Evolutionary conservation across 2,797 vertebrate species (phyloP).

Genomic region (Harpagifer antarcticus): DNA sequence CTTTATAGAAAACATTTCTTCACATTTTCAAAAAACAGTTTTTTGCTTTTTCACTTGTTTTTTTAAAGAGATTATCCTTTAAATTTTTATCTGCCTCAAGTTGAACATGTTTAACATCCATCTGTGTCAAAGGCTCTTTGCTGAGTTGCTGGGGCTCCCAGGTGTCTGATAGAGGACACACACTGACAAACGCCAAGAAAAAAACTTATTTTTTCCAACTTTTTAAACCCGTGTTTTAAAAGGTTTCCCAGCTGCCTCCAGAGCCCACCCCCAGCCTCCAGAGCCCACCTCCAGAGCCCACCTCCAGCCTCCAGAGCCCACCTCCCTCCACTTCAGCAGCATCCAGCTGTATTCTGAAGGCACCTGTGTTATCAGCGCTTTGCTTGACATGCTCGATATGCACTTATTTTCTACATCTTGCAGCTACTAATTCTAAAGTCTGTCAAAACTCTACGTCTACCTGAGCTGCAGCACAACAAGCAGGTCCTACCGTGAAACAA

Average conservation of each 20-base stretch:
- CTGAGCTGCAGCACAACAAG: constrained; percentile 67
- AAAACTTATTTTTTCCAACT: not conserved
- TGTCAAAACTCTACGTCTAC: constrained; percentile 63
- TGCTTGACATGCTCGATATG: constrained; percentile 73
- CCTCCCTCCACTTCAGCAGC: constrained; percentile 64
- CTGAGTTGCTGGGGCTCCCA: constrained; percentile 62
- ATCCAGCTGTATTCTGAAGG: constrained; percentile 78
- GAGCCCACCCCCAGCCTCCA: too few species aligned
- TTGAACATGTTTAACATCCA: constrained; percentile 82
- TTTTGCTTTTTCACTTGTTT: constrained; percentile 67
- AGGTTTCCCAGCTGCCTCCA: constrained; percentile 45
- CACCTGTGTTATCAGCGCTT: constrained; percentile 77
- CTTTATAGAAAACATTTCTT: constrained; percentile 95
- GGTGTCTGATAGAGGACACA: constrained; percentile 51
- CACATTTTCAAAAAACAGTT: constrained; percentile 86
- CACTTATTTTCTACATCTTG: constrained; percentile 53
- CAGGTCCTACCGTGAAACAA: constrained; percentile 73
- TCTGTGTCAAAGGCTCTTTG: constrained; percentile 77
- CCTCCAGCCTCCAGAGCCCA: constrained; percentile 59
- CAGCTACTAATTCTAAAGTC: constrained; percentile 55
- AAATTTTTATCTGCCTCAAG: constrained; percentile 77
- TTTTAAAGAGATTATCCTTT: constrained; percentile 33
- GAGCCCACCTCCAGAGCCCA: too few species aligned
- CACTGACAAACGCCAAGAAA: constrained; percentile 33
- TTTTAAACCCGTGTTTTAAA: constrained; percentile 28